Evolutionary conservation across 2,888 invertebrate species (phyloP), one percentile per base, ranked within the genome.

Genomic region (Agriopis aurantiaria): DNA sequence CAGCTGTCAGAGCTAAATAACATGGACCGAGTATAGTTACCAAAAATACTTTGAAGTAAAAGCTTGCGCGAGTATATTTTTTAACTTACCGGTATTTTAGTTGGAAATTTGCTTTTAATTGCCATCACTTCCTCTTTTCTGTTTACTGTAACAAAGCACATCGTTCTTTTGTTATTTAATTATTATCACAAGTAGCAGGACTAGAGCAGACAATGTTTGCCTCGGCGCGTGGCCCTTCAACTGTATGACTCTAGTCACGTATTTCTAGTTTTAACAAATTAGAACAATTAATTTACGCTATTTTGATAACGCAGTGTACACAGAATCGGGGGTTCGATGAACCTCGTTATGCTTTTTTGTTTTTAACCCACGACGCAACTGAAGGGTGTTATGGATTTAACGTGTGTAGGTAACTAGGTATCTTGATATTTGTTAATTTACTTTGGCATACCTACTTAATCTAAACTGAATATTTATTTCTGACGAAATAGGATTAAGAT

Each of bases 51-150:
- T 33, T 23, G n/a, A 49, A 41, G 33, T n/a, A 40, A 49, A 60
- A 59, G 0, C n/a, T 55, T 0, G 33, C 12, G 8, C 12, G 4
- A 12, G 4, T n/a, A 23, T 11, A 41, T 49, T 11, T 43, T 9
- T 11, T 3, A 65, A 82, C 96, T 96, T 92, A 97, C 97, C 76
- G 97, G 97, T 85, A 97, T 95, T 96, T 97, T 97, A 43, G 96
- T 96, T 4, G 97, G 97, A 88, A 97, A 97, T 90, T 97, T 96
- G 79, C 94, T 95, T 86, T 96, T 95, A 71, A 97, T 97, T n/a
- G 96, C 96, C 87, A 96, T 95, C 8, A 97, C 97, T 92, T 97
- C 97, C 87, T 97, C 97, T 89, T 96, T 97, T 82, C 97, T 92
- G 73, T 95, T 95, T 75, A 95, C 97, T 96, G 93, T 78, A 93